phyloP scores from a whole-genome alignment of 2,113 vertebrate species.

The Danionella cerebrum region DNA sequence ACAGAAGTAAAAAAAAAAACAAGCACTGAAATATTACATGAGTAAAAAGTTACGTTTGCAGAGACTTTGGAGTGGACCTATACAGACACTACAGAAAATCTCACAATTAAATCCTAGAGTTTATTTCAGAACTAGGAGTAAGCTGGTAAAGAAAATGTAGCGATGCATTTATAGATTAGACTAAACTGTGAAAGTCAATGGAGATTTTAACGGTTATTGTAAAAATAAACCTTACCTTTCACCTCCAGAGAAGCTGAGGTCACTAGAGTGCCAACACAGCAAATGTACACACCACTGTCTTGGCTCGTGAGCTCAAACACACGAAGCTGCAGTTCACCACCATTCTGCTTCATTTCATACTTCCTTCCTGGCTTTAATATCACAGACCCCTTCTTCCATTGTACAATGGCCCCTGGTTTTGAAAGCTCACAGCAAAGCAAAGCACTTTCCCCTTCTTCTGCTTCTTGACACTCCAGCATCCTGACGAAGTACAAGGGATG shows the following conservation, averaged over 20 bases:
- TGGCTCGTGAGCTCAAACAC: conserved; percentile 54
- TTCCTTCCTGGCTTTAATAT: conserved; percentile 63
- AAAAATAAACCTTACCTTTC: conserved; percentile 13
- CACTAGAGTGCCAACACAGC: conserved; percentile 41
- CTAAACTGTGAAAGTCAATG: no score
- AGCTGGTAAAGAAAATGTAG: no score
- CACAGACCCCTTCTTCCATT: conserved; percentile 75
- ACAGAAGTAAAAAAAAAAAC: no score
- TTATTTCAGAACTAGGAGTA: no score
- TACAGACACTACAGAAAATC: no score
- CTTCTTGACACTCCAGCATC: conserved; percentile 74
- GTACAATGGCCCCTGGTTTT: conserved; percentile 55
- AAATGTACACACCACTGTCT: conserved; percentile 64
- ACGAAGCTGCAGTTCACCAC: conserved; percentile 61
- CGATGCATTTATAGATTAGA: no score
- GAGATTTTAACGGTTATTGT: no score
- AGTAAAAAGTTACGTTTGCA: no score
- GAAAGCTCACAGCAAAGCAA: conserved; percentile 75
- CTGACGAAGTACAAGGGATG: conserved; percentile 51
- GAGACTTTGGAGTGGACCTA: no score
- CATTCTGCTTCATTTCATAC: conserved; percentile 62
- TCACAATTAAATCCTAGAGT: no score
- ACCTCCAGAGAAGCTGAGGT: conserved; percentile 62
- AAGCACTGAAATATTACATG: no score
- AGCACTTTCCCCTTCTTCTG: conserved; percentile 64